A percentile compares a stretch with the other conserved stretches of the same genome.
phyloP scores from a whole-genome alignment of 1,140 invertebrate species.

The Dysdera silvatica region DNA sequence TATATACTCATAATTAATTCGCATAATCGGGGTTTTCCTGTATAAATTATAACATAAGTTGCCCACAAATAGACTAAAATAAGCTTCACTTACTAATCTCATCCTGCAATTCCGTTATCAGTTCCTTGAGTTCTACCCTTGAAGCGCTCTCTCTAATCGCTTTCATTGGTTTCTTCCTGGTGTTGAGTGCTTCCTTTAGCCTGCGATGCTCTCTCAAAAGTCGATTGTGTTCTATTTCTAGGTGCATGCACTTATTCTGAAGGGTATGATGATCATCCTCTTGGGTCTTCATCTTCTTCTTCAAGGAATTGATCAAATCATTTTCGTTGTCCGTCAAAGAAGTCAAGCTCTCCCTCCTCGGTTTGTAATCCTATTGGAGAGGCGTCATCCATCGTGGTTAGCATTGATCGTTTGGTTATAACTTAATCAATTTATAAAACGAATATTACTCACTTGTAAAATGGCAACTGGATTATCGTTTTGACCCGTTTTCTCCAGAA shows the following conservation, averaged over 20 bases:
- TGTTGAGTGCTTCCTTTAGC: slow-evolving; percentile 45
- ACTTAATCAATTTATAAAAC: no score
- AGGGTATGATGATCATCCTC: slow-evolving; percentile 40
- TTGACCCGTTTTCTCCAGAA: slow-evolving; percentile 17
- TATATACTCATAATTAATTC: no score
- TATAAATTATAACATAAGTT: no score
- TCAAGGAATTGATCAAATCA: slow-evolving; percentile 33
- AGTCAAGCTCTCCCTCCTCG: slow-evolving; percentile 41
- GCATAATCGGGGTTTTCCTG: no score
- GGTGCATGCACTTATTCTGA: slow-evolving; percentile 35
- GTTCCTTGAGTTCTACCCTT: slow-evolving; percentile 62
- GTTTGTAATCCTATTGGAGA: slow-evolving; percentile 15
- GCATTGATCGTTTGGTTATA: no score
- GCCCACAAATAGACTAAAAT: not conserved
- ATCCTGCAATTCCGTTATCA: slow-evolving; percentile 67
- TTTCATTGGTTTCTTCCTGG: slow-evolving; percentile 56
- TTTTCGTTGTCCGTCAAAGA: slow-evolving; percentile 29
- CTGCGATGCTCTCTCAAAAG: slow-evolving; percentile 48
- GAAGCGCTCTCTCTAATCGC: slow-evolving; percentile 60
- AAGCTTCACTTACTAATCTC: slow-evolving; percentile 56
- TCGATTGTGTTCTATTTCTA: slow-evolving; percentile 42
- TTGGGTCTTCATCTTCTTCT: slow-evolving; percentile 51
- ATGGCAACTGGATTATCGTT: slow-evolving; percentile 10
- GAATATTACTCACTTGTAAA: not conserved
- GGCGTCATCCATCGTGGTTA: not conserved